phyloP scores from a whole-genome alignment of 2,888 invertebrate species.

The Andrena marginata region DNA sequence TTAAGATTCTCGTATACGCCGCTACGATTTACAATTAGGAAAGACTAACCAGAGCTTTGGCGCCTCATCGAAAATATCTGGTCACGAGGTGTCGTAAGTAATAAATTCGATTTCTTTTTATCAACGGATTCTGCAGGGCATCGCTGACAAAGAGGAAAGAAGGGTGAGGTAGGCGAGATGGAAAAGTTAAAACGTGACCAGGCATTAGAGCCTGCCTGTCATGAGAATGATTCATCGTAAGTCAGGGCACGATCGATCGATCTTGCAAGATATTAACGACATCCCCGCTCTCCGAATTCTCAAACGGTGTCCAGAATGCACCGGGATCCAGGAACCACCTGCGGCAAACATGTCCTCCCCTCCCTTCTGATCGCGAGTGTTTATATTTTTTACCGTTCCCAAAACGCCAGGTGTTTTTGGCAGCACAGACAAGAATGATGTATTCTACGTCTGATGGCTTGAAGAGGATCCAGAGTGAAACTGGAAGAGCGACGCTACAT shows the following conservation, averaged over 20 bases:
- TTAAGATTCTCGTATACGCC: background rate
- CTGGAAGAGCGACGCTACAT: background rate
- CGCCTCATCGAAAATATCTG: slow-evolving; percentile 43
- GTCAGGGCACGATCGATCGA: slow-evolving; percentile 75
- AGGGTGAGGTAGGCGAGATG: slow-evolving; percentile 41
- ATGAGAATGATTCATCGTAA: slow-evolving; percentile 78
- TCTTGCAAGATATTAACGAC: slow-evolving; percentile 77
- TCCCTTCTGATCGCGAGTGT: no score
- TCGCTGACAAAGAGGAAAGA: slow-evolving; percentile 46
- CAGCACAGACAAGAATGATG: background rate
- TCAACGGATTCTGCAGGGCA: slow-evolving; percentile 39
- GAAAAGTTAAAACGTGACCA: slow-evolving; percentile 76
- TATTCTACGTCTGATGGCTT: no score
- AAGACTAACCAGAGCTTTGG: background rate
- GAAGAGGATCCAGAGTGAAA: background rate
- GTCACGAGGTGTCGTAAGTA: slow-evolving; percentile 68
- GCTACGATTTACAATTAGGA: background rate
- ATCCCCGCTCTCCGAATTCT: slow-evolving; percentile 67
- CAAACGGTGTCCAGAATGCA: slow-evolving; percentile 44
- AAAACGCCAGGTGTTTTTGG: slow-evolving; percentile 36
- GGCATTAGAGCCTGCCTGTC: slow-evolving; percentile 70
- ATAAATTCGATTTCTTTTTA: slow-evolving; percentile 68
- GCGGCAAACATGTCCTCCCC: slow-evolving; percentile 11
- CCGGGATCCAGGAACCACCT: slow-evolving; percentile 39
- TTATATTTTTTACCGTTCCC: slow-evolving; percentile 5